phyloP scores from a whole-genome alignment of 2,797 vertebrate species.

The Heteromormyrus szaboi region DNA sequence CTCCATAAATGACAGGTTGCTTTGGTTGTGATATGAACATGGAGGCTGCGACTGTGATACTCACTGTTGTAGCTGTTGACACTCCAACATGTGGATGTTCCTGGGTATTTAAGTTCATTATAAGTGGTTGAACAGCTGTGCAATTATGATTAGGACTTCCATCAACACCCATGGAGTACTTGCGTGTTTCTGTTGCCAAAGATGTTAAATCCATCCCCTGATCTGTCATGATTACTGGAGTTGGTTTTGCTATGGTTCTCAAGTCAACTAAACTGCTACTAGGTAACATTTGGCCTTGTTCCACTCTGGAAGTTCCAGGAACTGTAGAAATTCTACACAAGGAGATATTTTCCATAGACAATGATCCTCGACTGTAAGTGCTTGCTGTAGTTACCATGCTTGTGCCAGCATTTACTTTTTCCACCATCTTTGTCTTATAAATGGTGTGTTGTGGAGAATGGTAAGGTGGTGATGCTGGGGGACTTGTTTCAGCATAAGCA shows the following conservation, averaged over 20 bases:
- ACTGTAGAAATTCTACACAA: slow-evolving; percentile 83
- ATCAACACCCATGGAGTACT: slow-evolving; percentile 83
- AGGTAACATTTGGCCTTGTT: slow-evolving; percentile 68
- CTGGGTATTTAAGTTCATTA: slow-evolving; percentile 94
- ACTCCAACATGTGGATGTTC: slow-evolving; percentile 80
- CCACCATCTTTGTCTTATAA: slow-evolving; percentile 63
- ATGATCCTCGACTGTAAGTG: slow-evolving; percentile 68
- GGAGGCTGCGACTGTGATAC: slow-evolving; percentile 82
- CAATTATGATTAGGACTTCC: slow-evolving; percentile 73
- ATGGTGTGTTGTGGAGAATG: slow-evolving; percentile 58
- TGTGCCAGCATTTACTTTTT: slow-evolving; percentile 63
- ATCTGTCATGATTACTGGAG: slow-evolving; percentile 95
- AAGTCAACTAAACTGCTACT: slow-evolving; percentile 80
- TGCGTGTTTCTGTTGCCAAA: slow-evolving; percentile 81
- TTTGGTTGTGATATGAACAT: slow-evolving; percentile 84
- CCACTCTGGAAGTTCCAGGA: slow-evolving; percentile 73
- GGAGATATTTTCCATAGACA: slow-evolving; percentile 82
- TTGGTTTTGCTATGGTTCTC: slow-evolving; percentile 76
- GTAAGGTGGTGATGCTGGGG: slow-evolving; percentile 63
- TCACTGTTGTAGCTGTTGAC: slow-evolving; percentile 75
- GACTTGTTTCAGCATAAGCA: slow-evolving; percentile 62
- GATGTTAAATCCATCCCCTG: slow-evolving; percentile 98
- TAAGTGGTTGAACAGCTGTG: slow-evolving; percentile 85
- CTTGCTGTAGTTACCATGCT: slow-evolving; percentile 56
- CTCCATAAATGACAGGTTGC: slow-evolving; percentile 84